phyloP scores from a whole-genome alignment of 2,888 invertebrate species.

The Strigamia crassipes region DNA sequence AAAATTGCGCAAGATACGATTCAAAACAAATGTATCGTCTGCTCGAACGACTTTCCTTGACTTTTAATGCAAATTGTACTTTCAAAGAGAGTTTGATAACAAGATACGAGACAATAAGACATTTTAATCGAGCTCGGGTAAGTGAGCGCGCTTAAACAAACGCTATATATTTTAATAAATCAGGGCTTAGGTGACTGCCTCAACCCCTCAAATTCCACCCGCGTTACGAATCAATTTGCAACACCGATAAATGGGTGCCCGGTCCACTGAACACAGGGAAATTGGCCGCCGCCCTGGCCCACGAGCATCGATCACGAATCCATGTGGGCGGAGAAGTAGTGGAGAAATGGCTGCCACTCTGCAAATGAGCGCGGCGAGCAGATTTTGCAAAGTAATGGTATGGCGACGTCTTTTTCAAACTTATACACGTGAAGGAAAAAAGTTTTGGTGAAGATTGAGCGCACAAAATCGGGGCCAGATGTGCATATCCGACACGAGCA shows the following conservation, averaged over 20 bases:
- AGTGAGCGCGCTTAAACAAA: constrained; percentile 2
- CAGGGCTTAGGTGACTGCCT: neutral
- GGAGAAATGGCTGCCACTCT: constrained; percentile 40
- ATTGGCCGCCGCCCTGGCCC: constrained; percentile 31
- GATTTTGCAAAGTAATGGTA: constrained; percentile 36
- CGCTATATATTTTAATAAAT: constrained; percentile 19
- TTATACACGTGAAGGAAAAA: neutral
- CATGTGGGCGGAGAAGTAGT: constrained; percentile 28
- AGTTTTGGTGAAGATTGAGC: neutral
- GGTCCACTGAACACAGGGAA: constrained; percentile 42
- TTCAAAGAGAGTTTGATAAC: neutral
- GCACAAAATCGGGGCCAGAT: constrained; percentile 3
- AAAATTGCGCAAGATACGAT: neutral
- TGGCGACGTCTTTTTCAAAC: neutral
- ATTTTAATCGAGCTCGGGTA: constrained; percentile 18
- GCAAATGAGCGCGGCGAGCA: constrained; percentile 32
- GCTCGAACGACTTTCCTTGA: constrained; percentile 6
- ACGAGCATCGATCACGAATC: constrained; percentile 34
- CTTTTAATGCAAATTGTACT: constrained; percentile 32
- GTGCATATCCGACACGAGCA: constrained; percentile 16
- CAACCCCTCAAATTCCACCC: constrained; percentile 23
- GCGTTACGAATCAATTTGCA: constrained; percentile 42
- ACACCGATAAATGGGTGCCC: constrained; percentile 34
- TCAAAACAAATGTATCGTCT: constrained; percentile 12
- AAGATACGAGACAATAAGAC: constrained; percentile 35